Percentiles rank a stretch among this genome's conserved stretches.
These are phyloP conservation scores for Sterrhoptilus dennistouni DNA, from an alignment of 2,113 vertebrate species.

Conservation along the genomic window DNA sequence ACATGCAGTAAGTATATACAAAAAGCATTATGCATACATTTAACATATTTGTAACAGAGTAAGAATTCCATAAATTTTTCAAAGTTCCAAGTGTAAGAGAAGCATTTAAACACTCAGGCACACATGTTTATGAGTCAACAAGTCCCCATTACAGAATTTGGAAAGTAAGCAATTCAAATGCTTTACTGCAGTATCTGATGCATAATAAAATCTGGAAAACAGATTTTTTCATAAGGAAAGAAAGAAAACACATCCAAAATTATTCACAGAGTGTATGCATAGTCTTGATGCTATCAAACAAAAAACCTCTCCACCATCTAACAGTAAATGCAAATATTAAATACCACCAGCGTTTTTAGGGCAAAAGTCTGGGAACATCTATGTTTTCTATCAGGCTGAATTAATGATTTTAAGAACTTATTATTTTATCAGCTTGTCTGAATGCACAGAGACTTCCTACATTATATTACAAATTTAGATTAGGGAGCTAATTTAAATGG, in stretches of 20 bases:
- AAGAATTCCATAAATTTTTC: background rate
- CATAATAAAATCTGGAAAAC: background rate
- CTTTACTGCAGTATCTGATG: background rate
- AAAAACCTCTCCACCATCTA: background rate
- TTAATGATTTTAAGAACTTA: slow-evolving; percentile 50
- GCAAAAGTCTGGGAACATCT: background rate
- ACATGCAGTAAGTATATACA: background rate
- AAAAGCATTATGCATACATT: background rate
- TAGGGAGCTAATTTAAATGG: slow-evolving; percentile 10
- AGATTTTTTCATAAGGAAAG: background rate
- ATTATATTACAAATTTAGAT: slow-evolving; percentile 29
- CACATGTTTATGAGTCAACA: background rate
- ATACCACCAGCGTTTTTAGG: background rate
- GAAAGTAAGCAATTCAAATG: background rate
- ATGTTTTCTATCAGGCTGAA: slow-evolving; percentile 10
- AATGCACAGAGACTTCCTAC: background rate
- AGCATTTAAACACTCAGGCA: background rate
- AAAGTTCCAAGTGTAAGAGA: background rate
- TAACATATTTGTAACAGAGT: background rate
- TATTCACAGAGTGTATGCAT: background rate
- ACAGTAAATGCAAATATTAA: background rate
- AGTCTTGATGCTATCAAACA: background rate
- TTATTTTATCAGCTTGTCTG: slow-evolving; percentile 37
- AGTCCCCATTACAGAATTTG: background rate
- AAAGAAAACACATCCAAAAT: background rate